These are phyloP conservation scores for Lasioglossum marginatum DNA, from an alignment of 2,888 invertebrate genomes.

Conservation along the genomic window DNA sequence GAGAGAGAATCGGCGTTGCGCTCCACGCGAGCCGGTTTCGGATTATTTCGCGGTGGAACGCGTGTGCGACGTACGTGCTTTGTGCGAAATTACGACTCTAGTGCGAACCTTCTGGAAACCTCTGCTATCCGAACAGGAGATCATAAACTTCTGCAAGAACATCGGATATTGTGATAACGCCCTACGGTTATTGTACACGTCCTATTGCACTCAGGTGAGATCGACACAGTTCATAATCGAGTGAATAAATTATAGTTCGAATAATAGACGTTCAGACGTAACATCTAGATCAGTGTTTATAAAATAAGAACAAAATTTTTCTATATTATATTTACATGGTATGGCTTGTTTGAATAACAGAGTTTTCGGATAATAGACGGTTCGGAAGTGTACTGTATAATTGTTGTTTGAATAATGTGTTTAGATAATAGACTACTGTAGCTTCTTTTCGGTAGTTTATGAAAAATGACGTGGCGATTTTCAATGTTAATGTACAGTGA, in stretches of 20 bases:
- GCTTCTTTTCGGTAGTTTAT: too few species aligned
- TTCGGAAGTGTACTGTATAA: too few species aligned
- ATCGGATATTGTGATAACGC: background rate
- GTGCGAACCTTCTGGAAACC: background rate
- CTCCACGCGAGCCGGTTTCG: slow-evolving; percentile 56
- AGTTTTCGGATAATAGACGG: too few species aligned
- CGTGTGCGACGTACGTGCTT: slow-evolving; percentile 59
- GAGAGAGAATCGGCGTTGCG: slow-evolving; percentile 31
- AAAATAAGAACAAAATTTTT: background rate
- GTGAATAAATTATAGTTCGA: background rate
- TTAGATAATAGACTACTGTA: too few species aligned
- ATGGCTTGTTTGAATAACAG: too few species aligned
- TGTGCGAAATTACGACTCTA: slow-evolving; percentile 62
- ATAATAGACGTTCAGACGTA: background rate
- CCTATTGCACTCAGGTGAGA: background rate
- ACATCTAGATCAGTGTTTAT: background rate
- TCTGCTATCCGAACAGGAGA: background rate
- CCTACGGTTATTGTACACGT: background rate
- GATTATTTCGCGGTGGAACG: slow-evolving; percentile 68
- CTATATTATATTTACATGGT: background rate
- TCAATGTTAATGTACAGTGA: too few species aligned
- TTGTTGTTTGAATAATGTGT: too few species aligned
- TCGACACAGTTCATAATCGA: background rate
- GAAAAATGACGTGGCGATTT: too few species aligned
- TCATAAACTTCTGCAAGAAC: background rate